Evolutionary conservation across 2,797 vertebrate genomes (phyloP).

Genomic region (Sebastes jordani): DNA sequence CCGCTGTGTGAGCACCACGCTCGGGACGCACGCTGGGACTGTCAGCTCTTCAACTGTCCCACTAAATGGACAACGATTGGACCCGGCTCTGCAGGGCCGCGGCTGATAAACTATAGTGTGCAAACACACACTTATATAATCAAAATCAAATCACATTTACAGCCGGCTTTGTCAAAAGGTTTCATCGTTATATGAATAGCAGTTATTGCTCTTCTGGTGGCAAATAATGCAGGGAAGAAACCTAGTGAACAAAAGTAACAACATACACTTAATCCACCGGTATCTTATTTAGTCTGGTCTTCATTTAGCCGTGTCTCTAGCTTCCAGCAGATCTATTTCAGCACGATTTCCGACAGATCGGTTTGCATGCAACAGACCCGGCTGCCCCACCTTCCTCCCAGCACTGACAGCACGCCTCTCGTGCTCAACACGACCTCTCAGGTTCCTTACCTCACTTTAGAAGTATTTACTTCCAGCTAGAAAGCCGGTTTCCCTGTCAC

Average conservation of each 20-base stretch:
- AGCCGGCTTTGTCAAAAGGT: background rate
- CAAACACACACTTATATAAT: slow-evolving; percentile 30
- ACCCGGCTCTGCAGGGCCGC: slow-evolving; percentile 13
- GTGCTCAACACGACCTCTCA: slow-evolving; percentile 77
- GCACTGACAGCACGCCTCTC: slow-evolving; percentile 71
- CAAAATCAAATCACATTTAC: slow-evolving; percentile 7
- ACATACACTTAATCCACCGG: background rate
- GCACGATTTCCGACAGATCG: slow-evolving; percentile 8
- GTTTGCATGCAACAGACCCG: slow-evolving; percentile 51
- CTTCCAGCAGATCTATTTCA: slow-evolving; percentile 13
- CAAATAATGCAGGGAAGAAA: background rate
- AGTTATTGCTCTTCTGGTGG: background rate
- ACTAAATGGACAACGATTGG: slow-evolving; percentile 66
- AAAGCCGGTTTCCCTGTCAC: slow-evolving; percentile 69
- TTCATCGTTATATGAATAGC: background rate
- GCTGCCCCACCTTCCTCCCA: slow-evolving; percentile 33
- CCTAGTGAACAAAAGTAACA: background rate
- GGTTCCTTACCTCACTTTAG: slow-evolving; percentile 85
- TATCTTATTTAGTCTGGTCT: background rate
- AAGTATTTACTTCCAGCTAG: slow-evolving; percentile 85
- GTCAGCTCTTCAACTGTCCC: slow-evolving; percentile 80
- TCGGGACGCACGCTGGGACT: slow-evolving; percentile 79
- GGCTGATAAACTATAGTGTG: slow-evolving; percentile 18
- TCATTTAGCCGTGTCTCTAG: slow-evolving; percentile 5
- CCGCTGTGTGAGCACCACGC: slow-evolving; percentile 78